phyloP scores from a whole-genome alignment of 1,140 invertebrate genomes.

The Caenorhabditis tropicalis region DNA sequence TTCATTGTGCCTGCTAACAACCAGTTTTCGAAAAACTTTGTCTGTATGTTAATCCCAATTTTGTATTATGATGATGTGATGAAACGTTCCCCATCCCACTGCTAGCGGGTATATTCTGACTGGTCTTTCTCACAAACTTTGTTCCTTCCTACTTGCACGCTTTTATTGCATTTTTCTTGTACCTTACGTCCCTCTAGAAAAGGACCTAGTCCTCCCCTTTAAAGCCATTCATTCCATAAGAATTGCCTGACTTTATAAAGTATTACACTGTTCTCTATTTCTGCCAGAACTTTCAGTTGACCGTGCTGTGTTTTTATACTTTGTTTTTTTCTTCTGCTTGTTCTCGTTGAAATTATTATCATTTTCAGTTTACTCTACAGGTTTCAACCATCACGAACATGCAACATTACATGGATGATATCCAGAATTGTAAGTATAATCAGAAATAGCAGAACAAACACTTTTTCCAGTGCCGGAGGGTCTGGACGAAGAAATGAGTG shows the following conservation, averaged over 20 bases:
- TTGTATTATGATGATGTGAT: background rate
- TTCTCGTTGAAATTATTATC: no score
- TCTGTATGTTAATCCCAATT: background rate
- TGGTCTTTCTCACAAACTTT: no score
- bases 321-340: no score
- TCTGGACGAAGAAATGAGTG: background rate
- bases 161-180: no score
- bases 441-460: background rate
- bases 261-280: background rate
- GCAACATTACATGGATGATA: slow-evolving; percentile 36
- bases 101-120: background rate
- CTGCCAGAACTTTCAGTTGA: background rate
- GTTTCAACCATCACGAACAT: slow-evolving; percentile 32
- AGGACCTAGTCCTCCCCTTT: no score
- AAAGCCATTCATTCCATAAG: no score
- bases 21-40: no score
- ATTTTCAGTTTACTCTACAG: background rate
- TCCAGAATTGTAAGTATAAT: slow-evolving; percentile 4
- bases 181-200: no score
- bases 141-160: no score
- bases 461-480: slow-evolving; percentile 9
- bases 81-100: background rate
- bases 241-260: no score
- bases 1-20: background rate
- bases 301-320: no score